Evolutionary conservation across 2,113 vertebrate genomes (phyloP), one percentile per base, ranked within the genome.

Genomic region (Trochalopteron elliotii): DNA sequence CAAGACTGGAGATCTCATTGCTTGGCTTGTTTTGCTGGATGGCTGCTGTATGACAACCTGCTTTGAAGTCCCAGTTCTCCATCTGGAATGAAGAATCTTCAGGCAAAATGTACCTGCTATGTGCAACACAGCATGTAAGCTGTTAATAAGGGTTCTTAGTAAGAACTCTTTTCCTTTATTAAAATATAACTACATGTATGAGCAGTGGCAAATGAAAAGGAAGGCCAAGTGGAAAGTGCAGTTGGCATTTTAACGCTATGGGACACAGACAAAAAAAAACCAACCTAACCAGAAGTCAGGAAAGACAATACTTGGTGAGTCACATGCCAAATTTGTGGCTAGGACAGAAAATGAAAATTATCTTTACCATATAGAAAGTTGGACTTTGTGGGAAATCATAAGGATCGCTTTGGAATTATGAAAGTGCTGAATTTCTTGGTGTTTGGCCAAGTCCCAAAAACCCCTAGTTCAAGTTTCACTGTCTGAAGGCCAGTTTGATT

Each of bases 61-160:
- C 94, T 96, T 96, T 96, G 96, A 97, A 95, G 90, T 95, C 17
- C n/a, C 50, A 91, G 63, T n/a, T 84, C 83, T 89, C 44, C 86
- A 87, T 31, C 49, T 68, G 75, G 70, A 92, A 92, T 52, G 79
- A 87, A 83, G 81, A 21, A 77, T 65, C 81, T 75, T 63, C 79
- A 87, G 24, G 63, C 59, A 74, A 85, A 76, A 23, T 6, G 40
- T 75, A 90, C 59, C n/a, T 93, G 59, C 65, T 92, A 37, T 93
- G 81, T 76, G 49, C 84, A 89, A 44, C 33, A n/a, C 40, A 83
- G 67, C 52, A 42, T 77, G 87, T 57, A 83, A 96, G 44, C 89
- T 83, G 65, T 63, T 95, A 95, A 96, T 92, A 74, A 94, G 42
- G 47, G 75, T 21, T 89, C 47, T 83, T 83, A 35, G 27, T 59